Evolutionary conservation across 1,140 invertebrate genomes (phyloP), one percentile per base, ranked within the genome.

Genomic region (Tetramorium simillimum): DNA sequence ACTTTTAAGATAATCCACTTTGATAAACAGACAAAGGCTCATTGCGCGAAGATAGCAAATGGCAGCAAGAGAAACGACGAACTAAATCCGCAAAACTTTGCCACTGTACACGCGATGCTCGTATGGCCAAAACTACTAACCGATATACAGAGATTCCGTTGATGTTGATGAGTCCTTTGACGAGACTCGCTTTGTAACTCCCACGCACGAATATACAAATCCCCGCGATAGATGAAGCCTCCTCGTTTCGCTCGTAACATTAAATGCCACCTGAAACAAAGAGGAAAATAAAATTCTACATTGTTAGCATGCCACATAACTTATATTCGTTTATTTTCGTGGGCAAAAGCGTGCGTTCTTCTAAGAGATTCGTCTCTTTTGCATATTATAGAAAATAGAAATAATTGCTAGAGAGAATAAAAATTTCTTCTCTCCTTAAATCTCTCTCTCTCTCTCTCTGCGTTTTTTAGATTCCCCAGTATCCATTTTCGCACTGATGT

Each of bases 171-270:
- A 51, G 92, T 91, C 58, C 92, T 92, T 89, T 92, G 93, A 88
- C 94, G 94, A 58, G 94, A 95, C 88, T 95, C 94, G 86, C 93
- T 95, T 90, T 95, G 94, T 78, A 95, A 91, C 87, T 95, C 93
- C 95, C 95, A 95, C 56, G 94, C 92, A 70, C 93, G 94, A 87
- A 95, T 95, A 70, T 96, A 96, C 84, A 96, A 92, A 91, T 96
- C 95, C 16, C 95, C 95, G 2, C 95, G 93, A 90, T 95, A 95
- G 91, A 95, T 94, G 76, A 95, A 89, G 51, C 94, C 94, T 40
- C 95, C 94, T 86, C 93, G 91, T 80, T 91, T 92, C 2, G 93
- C 94, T 87, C 94, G 91, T 80, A 95, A 89, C 92, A 95, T 95
- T 82, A 95, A 91, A 89, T 95, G 94, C 95, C 95, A 95, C 78